Evolutionary conservation across 2,797 vertebrate genomes (phyloP), one percentile per base, ranked within the genome.

Genomic region (Sebastes diaconus): DNA sequence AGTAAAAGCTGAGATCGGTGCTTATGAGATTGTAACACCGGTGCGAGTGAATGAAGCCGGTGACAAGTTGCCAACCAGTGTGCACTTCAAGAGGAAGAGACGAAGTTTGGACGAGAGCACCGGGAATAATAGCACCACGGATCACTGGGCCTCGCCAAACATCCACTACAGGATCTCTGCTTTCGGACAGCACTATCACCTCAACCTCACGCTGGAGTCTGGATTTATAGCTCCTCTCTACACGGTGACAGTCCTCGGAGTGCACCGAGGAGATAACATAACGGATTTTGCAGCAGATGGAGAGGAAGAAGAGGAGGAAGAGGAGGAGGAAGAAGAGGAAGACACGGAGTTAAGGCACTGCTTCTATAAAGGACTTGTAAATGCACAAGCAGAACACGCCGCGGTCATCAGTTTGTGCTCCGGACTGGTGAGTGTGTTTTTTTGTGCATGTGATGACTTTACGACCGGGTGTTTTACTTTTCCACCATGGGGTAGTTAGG

Each of bases 401-500:
- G 98, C 98, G 52, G 97, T 98, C 83, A 98, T 99, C 96, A 99
- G 98, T 91, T 96, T 99, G 90, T 99, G 99, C 95, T 97, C 99
- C 66, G 99, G 99, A 87, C 97, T 99, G 97, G 99, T 99, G 95
- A 99, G 98, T 96, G 34, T 2, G 0, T 13, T 90, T 90, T 91
- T 57, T 32, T 55, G 8, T 68, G 75, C 84, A 54, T 58, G 79
- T 70, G 74, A 78, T 79, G 75, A 50, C 73, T 78, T 77, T 75
- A 67, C 54, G 30, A 60, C 34, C 58, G 72, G 42, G 57, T 84
- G 29, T 71, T 90, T 84, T 75, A 55, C 63, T 85, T 80, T 66
- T 66, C 55, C 73, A 39, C 34, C 70, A 27, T 14, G 6, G 50
- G 22, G 29, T 34, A n/a, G 77, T 77, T 32, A 61, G 27, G 46